phyloP scores from a whole-genome alignment of 2,888 invertebrate species.

The Nemotelus pantherinus region DNA sequence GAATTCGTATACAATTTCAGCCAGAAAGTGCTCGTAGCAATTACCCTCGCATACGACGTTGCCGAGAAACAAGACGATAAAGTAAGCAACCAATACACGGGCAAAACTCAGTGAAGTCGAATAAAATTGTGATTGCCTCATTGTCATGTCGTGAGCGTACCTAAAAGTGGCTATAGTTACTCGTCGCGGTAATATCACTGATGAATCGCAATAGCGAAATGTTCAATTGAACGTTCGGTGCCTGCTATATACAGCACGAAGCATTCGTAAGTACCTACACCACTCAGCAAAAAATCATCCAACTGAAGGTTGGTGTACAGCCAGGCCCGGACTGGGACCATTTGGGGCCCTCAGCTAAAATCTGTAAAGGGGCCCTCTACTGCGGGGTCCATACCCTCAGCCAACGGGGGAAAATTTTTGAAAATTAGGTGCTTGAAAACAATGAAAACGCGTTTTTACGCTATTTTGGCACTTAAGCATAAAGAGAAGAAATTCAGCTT shows the following conservation, averaged over 20 bases:
- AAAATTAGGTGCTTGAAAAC: too few species aligned
- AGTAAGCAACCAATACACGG: not conserved
- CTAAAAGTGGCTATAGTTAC: constrained; percentile 5
- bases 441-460: too few species aligned
- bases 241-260: not conserved
- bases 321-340: too few species aligned
- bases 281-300: not conserved
- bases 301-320: constrained; percentile 19
- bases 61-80: not conserved
- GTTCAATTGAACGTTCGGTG: not conserved
- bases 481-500: too few species aligned
- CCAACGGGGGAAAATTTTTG: too few species aligned
- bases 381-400: too few species aligned
- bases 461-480: too few species aligned
- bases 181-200: not conserved
- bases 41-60: not conserved
- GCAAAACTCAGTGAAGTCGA: not conserved
- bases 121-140: constrained; percentile 30
- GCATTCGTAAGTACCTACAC: not conserved
- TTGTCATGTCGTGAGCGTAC: constrained; percentile 25
- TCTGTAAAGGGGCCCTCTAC: too few species aligned
- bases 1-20: too few species aligned
- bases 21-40: not conserved
- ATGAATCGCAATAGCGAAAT: not conserved
- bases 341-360: too few species aligned